Conservation (phyloP, 2,888 invertebrate genomes). For the Nymphalis polychloros region DNA sequence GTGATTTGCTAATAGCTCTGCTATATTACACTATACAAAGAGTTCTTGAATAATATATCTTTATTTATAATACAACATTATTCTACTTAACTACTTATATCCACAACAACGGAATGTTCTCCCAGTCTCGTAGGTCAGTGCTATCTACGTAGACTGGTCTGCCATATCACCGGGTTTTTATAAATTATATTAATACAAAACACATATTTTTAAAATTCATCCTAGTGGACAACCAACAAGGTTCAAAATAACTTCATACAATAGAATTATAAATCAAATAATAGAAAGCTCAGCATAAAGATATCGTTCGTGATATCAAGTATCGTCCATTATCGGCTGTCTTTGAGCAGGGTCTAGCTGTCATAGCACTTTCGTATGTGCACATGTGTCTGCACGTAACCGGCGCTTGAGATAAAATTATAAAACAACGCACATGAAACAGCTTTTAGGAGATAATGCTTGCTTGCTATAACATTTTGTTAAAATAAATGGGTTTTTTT, state of each 20-base stretch:
- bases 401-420: slow-evolving; percentile 14
- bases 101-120: too few relatives aligned
- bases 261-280: slow-evolving; percentile 33
- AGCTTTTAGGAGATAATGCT: not conserved
- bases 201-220: too few relatives aligned
- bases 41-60: too few relatives aligned
- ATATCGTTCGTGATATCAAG: slow-evolving; percentile 52
- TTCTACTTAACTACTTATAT: too few relatives aligned
- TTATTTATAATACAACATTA: too few relatives aligned
- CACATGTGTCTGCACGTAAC: slow-evolving; percentile 21
- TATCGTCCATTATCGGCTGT: slow-evolving; percentile 56
- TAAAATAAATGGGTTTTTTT: not conserved
- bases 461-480: too few relatives aligned
- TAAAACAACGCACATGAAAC: slow-evolving; percentile 10
- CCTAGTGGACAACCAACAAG: not conserved
- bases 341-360: slow-evolving; percentile 43
- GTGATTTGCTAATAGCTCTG: too few relatives aligned
- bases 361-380: slow-evolving; percentile 25
- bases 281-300: slow-evolving; percentile 41
- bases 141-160: too few relatives aligned
- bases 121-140: too few relatives aligned
- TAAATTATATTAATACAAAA: too few relatives aligned
- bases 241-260: not conserved
- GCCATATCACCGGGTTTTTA: too few relatives aligned
- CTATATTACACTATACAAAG: too few relatives aligned